Percentiles rank a stretch among this genome's conserved stretches.
These are phyloP conservation scores for Plectropomus leopardus DNA, from an alignment of 2,113 vertebrate species.

Conservation along the genomic window DNA sequence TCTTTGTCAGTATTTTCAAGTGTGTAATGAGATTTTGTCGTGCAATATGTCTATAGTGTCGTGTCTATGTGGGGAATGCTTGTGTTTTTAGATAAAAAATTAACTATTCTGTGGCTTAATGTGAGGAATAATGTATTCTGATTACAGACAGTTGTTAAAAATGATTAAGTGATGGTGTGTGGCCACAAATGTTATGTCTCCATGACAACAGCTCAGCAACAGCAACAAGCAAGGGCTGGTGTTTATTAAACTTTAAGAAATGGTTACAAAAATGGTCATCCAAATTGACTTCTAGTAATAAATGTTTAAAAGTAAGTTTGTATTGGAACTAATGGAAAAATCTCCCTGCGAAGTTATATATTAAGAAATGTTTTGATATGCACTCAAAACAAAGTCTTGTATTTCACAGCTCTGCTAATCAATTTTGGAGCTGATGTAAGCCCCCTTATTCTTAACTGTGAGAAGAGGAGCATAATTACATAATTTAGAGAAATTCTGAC, in stretches of 20 bases:
- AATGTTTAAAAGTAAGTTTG: no score
- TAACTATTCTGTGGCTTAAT: slow-evolving; percentile 18
- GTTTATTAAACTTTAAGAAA: neutral
- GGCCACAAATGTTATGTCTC: neutral
- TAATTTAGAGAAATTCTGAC: no score
- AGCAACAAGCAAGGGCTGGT: neutral
- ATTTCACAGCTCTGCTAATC: no score
- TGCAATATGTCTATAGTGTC: slow-evolving; percentile 59
- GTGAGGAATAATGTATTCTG: slow-evolving; percentile 14
- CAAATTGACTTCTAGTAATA: neutral
- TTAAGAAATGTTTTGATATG: no score
- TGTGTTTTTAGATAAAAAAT: slow-evolving; percentile 33
- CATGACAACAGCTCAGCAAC: neutral
- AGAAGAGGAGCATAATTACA: no score
- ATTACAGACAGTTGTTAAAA: neutral
- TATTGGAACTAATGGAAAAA: no score
- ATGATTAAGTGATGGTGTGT: no score
- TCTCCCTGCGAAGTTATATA: no score
- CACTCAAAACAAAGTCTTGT: no score
- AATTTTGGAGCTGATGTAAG: no score
- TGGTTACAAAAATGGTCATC: neutral
- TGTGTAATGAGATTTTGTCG: slow-evolving; percentile 50
- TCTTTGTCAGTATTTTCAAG: slow-evolving; percentile 62
- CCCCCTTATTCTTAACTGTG: no score
- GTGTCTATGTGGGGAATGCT: slow-evolving; percentile 42